Percentiles rank a stretch among this genome's conserved stretches.
Conservation (phyloP, 2,113 vertebrate genomes). For the Siniperca chuatsi region DNA sequence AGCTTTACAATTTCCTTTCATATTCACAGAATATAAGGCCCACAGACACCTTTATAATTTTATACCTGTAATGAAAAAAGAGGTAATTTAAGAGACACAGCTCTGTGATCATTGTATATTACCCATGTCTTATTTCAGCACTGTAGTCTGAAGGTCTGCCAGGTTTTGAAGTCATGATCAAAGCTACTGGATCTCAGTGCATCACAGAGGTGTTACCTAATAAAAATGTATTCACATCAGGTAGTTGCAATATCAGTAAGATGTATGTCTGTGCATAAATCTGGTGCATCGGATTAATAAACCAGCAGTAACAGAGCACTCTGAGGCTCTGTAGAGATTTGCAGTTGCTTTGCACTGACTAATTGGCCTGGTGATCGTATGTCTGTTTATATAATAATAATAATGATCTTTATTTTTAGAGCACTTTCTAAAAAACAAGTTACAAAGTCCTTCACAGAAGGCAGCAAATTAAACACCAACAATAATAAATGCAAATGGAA, state of each 20-base stretch:
- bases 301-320: neutral
- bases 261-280: conserved; percentile 1
- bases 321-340: conserved; percentile 2
- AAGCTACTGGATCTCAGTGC: conserved; percentile 40
- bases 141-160: conserved; percentile 28
- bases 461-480: neutral
- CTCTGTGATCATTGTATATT: conserved; percentile 22
- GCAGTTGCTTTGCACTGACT: conserved; percentile 26
- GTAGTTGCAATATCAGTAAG: neutral
- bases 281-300: conserved; percentile 9
- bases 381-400: neutral
- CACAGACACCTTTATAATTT: neutral
- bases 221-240: conserved; percentile 23
- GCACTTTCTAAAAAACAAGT: neutral
- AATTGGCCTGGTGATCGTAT: neutral
- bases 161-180: conserved; percentile 64
- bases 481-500: neutral
- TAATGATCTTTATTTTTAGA: neutral
- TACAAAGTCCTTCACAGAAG: neutral
- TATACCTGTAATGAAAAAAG: neutral
- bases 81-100: neutral
- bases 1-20: neutral
- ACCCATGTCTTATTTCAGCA: conserved; percentile 19
- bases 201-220: neutral
- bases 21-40: neutral